Base-by-base conservation (phyloP, 2,888 invertebrate species). In the Erannis defoliaria region DNA sequence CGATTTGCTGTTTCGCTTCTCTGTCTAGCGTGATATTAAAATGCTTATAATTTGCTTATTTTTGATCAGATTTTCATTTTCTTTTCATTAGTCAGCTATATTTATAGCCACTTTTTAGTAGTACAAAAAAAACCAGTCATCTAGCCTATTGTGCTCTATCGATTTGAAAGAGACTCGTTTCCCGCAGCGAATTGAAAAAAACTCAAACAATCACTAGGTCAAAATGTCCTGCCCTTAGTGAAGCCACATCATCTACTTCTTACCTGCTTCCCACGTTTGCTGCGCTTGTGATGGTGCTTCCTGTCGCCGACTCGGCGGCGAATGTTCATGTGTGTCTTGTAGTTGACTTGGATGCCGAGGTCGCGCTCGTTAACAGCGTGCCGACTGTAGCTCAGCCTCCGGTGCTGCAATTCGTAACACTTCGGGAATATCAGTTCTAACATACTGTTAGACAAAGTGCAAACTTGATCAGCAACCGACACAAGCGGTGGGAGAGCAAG, bases 321-420 rank as follows among this genome's bases (percentile, higher is more conserved):
- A 82, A 97, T 97, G 82, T 98, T 98, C 95, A 97, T 96, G 87
- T 97, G 97, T 89, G 97, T 96, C 88, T 96, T 96, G 88, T 98
- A 97, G 94, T 97, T 97, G 65, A 96, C 95, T 94, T 97, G 97
- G 37, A 96, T 97, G 60, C 97, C 96, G 70, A 98, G 94, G 90
- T 98, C 98, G 62, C 96, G 94, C 84, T 98, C 98, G 84, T 97
- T 96, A 53, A 98, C 97, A 37, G 98, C 97, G 84, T 98, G 98
- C 55, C 98, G 94, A 84, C 97, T 97, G 94, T 98, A 98, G 90
- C 97, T 97, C 75, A 98, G 93, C 57, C 97, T 95, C 58, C 98
- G 97, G 87, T 97, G 97, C 97, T 98, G 94, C 64, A 66, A 64
- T 49, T 62, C 62, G 53, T 62, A 62, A 53, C 62, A 62, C 62